phyloP scores from a whole-genome alignment of 2,113 vertebrate genomes.

The Dicaeum eximium region DNA sequence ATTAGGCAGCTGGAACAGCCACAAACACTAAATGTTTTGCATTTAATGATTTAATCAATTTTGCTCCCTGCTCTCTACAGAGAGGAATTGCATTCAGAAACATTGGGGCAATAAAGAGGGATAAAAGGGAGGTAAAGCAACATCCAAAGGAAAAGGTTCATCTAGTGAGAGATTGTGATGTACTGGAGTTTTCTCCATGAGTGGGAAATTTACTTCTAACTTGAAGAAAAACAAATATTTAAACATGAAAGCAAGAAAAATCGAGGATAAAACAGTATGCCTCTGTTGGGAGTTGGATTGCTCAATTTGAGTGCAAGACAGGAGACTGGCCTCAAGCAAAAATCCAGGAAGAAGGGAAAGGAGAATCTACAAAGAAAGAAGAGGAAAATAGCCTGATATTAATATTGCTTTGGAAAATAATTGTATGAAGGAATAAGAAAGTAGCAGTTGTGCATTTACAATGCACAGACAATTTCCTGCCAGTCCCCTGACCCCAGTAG shows the following conservation, averaged over 20 bases:
- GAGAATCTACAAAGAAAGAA: neutral
- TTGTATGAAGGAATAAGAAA: neutral
- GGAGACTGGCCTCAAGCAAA: neutral
- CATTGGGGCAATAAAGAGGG: fast-evolving
- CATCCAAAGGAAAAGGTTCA: neutral
- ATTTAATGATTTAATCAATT: neutral
- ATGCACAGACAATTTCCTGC: neutral
- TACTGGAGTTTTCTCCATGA: neutral
- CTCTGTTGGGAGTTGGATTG: neutral
- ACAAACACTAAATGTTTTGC: neutral
- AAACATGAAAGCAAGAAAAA: neutral
- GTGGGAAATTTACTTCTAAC: neutral
- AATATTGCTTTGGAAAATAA: neutral
- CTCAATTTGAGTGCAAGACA: neutral
- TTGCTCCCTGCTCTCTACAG: neutral
- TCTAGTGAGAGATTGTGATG: neutral
- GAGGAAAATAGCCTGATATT: neutral
- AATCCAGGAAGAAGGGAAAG: neutral
- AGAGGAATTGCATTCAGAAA: neutral
- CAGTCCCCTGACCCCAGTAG: neutral
- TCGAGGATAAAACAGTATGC: neutral
- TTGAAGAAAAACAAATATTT: neutral
- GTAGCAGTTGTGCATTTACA: neutral
- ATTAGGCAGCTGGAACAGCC: neutral
- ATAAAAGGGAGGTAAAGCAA: neutral